Conservation (phyloP, 2,797 vertebrate genomes). For the Ispidina picta region DNA sequence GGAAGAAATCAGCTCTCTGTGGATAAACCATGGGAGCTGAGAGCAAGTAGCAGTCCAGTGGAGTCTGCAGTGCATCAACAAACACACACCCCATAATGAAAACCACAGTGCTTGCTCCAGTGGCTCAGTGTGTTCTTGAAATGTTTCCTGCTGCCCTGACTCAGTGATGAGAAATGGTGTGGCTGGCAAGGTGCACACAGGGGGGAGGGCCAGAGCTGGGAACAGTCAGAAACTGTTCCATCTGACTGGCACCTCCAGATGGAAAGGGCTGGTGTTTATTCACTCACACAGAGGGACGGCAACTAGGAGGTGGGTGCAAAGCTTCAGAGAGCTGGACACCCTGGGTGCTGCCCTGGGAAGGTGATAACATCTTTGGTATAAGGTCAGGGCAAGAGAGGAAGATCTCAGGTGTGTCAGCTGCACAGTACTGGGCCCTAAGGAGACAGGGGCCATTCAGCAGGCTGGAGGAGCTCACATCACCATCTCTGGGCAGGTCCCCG, state of each 20-base stretch:
- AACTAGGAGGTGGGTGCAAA: neutral
- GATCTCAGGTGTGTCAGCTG: neutral
- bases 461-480: neutral
- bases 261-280: neutral
- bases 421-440: neutral
- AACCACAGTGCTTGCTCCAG: neutral
- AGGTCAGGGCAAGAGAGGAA: neutral
- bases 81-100: fast-evolving
- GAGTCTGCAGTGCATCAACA: neutral
- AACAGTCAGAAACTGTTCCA: neutral
- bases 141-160: neutral
- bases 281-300: neutral
- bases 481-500: neutral
- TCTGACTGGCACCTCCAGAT: neutral
- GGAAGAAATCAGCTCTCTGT: neutral
- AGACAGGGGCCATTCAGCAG: neutral
- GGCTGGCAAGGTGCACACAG: neutral
- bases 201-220: neutral
- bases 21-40: neutral
- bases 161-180: neutral
- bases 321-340: neutral
- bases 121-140: neutral
- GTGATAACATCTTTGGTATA: constrained; percentile 2
- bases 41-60: fast-evolving
- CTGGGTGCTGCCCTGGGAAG: neutral